These are phyloP conservation scores for Channa maculata DNA, from an alignment of 2,113 vertebrate species.

Conservation along the genomic window DNA sequence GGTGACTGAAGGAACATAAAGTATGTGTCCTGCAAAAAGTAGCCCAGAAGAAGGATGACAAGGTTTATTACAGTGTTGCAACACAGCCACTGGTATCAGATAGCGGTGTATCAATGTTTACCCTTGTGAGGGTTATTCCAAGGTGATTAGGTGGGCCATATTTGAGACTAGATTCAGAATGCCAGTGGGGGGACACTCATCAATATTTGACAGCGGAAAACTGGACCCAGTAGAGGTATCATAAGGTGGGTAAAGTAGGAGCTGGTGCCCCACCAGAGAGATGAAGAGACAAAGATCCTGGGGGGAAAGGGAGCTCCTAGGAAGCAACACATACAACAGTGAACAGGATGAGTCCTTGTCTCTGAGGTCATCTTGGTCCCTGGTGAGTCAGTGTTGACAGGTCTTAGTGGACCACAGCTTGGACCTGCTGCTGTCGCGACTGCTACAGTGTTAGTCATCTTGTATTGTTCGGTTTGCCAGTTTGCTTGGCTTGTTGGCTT, in stretches of 20 bases:
- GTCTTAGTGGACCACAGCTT: slow-evolving; percentile 8
- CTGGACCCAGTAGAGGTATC: slow-evolving; percentile 29
- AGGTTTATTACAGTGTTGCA: slow-evolving; percentile 56
- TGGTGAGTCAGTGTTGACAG: slow-evolving; percentile 75
- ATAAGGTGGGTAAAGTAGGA: slow-evolving; percentile 27
- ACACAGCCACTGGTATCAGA: slow-evolving; percentile 20
- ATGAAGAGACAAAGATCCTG: slow-evolving; percentile 75
- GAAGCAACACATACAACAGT: slow-evolving; percentile 63
- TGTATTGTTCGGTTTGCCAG: slow-evolving; percentile 25
- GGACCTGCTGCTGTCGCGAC: slow-evolving; percentile 15
- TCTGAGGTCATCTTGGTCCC: slow-evolving; percentile 72
- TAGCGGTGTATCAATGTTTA: slow-evolving; percentile 44
- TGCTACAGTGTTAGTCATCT: slow-evolving; percentile 8
- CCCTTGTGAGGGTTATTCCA: slow-evolving; percentile 22
- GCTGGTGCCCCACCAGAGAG: not conserved
- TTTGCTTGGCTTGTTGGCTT: not conserved
- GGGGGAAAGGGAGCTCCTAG: slow-evolving; percentile 48
- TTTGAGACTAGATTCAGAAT: slow-evolving; percentile 54
- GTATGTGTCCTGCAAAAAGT: slow-evolving; percentile 21
- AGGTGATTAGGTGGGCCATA: slow-evolving; percentile 38
- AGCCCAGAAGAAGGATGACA: slow-evolving; percentile 21
- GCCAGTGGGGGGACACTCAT: slow-evolving; percentile 27
- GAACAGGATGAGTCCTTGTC: slow-evolving; percentile 68
- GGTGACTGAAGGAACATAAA: slow-evolving; percentile 46
- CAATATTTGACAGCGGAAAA: slow-evolving; percentile 12